Evolutionary conservation across 2,888 invertebrate genomes (phyloP), one percentile per base, ranked within the genome.

Genomic region (Nomada flava): DNA sequence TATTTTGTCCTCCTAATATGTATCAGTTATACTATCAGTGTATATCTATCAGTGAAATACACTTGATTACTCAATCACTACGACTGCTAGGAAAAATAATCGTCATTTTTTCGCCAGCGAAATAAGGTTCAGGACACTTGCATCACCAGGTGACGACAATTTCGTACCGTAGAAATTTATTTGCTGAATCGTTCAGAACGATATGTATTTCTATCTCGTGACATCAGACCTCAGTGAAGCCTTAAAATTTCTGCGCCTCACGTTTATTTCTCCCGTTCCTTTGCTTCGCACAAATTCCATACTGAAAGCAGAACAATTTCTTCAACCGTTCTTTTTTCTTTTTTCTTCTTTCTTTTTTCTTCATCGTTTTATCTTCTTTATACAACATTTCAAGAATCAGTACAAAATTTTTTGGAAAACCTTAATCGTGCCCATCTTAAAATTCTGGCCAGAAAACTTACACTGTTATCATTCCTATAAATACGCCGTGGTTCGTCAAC

Each of bases 141-240:
- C 67, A 50, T 79, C 71, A 62, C 29, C 10, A 29, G 5, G 13
- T 26, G 59, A 42, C 52, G 69, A 15, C 13, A 10, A 47, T 15
- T 47, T 15, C 15, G 47, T 47, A 67, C 23, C 23, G 9, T 67
- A 52, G 62, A 72, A 55, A 62, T 57, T 62, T 42, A 55, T 62
- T 67, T 23, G 44, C 44, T 15, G 23, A 64, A 20, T 20, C 20
- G 20, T 20, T 20, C 20, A 20, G 20, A 20, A 57, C 52, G 52
- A 47, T 18, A 26, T 26, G n/a, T 69, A n/a, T 68, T 62, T 62
- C 62, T 62, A 23, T 36, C 47, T 57, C n/a, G 20, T 59, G 76
- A 76, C 69, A 64, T 79, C 69, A 79, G 60, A 53, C n/a, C 52
- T 18, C 44, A n/a, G 15, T 23, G 29, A 20, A 52, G 57, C 7